Percentiles rank a stretch among this genome's conserved stretches.
phyloP scores from a whole-genome alignment of 2,888 invertebrate species.

The Torymus texanus region DNA sequence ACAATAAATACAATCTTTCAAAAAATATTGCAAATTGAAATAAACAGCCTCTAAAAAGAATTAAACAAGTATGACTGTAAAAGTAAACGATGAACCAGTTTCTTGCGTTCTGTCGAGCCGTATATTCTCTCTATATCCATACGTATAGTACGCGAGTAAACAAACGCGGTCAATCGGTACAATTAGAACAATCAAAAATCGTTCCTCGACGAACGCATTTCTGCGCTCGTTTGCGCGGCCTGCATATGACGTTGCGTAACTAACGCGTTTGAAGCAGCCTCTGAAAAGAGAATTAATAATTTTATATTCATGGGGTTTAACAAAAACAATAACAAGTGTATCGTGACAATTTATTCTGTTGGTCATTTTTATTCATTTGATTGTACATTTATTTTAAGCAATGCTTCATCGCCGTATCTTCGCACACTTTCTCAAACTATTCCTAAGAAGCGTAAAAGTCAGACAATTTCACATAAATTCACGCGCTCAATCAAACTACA shows the following conservation, averaged over 20 bases:
- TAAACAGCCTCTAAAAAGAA: not conserved
- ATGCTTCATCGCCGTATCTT: too few species aligned
- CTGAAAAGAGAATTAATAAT: not conserved
- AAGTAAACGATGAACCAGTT: conserved; percentile 23
- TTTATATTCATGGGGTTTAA: not conserved
- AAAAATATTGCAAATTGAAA: not conserved
- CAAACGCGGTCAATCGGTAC: conserved; percentile 35
- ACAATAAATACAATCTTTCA: too few species aligned
- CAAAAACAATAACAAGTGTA: not conserved
- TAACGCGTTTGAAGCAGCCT: not conserved
- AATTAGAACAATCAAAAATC: conserved; percentile 47
- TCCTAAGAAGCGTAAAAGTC: too few species aligned
- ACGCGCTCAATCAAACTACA: too few species aligned
- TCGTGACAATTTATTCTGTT: too few species aligned
- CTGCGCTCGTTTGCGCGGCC: not conserved
- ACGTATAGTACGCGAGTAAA: conserved; percentile 13
- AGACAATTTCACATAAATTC: too few species aligned
- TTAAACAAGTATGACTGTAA: not conserved
- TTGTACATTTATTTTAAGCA: too few species aligned
- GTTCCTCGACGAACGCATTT: not conserved
- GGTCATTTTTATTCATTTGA: too few species aligned
- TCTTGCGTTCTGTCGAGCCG: not conserved
- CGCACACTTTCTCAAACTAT: too few species aligned
- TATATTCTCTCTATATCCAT: not conserved
- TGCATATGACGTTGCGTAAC: conserved; percentile 20